Conservation (phyloP, 2,113 vertebrate genomes). For the Colistium nudipinnis region DNA sequence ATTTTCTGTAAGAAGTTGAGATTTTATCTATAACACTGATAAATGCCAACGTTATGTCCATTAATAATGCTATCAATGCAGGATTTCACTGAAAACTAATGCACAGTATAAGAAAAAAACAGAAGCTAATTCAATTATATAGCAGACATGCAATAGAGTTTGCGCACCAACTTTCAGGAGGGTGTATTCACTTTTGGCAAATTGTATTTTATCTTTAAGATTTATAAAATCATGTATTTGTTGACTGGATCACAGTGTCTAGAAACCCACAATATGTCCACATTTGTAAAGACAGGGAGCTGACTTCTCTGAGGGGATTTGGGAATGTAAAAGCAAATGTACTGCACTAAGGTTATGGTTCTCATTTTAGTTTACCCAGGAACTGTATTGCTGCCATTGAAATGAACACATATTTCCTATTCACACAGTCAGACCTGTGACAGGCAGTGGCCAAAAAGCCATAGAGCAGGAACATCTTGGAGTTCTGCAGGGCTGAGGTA, state of each 20-base stretch:
- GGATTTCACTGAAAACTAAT: not conserved
- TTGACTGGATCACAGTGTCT: no score
- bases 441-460: constrained; percentile 9
- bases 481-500: not conserved
- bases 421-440: not conserved
- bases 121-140: not conserved
- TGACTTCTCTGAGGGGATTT: no score
- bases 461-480: not conserved
- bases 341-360: constrained; percentile 2
- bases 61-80: not conserved
- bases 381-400: not conserved
- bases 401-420: not conserved
- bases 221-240: no score
- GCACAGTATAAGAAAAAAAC: not conserved
- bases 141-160: no score
- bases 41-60: not conserved
- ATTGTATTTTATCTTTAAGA: no score
- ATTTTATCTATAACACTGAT: not conserved
- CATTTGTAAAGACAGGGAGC: no score
- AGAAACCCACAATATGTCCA: no score
- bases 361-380: not conserved
- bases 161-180: no score
- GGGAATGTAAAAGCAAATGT: not conserved
- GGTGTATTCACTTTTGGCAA: no score
- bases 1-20: not conserved